Percentiles rank a stretch among this genome's conserved stretches.
Conservation (phyloP, 2,888 invertebrate genomes). For the Ceraclea dissimilis region DNA sequence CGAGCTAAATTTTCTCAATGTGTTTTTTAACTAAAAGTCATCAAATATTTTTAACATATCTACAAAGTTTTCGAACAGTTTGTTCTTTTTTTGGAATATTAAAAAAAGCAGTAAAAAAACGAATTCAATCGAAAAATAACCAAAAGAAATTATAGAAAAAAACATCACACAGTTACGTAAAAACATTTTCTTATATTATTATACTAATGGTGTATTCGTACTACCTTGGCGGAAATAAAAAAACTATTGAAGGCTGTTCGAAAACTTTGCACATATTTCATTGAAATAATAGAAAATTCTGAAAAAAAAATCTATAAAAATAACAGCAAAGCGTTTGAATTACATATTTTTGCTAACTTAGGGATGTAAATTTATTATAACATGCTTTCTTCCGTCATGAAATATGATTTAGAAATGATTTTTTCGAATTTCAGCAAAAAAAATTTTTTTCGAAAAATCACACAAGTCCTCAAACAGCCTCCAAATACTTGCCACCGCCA, state of each 20-base stretch:
- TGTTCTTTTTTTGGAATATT: background rate
- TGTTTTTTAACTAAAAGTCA: too few species aligned
- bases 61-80: conserved; percentile 56
- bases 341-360: background rate
- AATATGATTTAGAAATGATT: background rate
- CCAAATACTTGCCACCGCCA: conserved; percentile 51
- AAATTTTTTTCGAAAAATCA: background rate
- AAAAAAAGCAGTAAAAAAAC: conserved; percentile 33
- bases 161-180: conserved; percentile 4
- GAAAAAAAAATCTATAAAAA: background rate
- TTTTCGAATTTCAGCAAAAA: background rate
- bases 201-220: too few species aligned
- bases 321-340: background rate
- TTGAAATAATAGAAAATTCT: background rate
- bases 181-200: too few species aligned
- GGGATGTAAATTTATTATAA: background rate
- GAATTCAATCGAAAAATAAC: conserved; percentile 24
- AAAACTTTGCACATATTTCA: conserved; percentile 44
- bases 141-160: conserved; percentile 1
- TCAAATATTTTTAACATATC: too few species aligned
- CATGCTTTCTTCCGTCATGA: background rate
- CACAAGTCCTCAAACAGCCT: conserved; percentile 43
- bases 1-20: too few species aligned
- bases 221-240: conserved; percentile 42
- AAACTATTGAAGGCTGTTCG: conserved; percentile 55